Conservation (phyloP, 2,888 invertebrate genomes). For the Hyposoter didymator region DNA sequence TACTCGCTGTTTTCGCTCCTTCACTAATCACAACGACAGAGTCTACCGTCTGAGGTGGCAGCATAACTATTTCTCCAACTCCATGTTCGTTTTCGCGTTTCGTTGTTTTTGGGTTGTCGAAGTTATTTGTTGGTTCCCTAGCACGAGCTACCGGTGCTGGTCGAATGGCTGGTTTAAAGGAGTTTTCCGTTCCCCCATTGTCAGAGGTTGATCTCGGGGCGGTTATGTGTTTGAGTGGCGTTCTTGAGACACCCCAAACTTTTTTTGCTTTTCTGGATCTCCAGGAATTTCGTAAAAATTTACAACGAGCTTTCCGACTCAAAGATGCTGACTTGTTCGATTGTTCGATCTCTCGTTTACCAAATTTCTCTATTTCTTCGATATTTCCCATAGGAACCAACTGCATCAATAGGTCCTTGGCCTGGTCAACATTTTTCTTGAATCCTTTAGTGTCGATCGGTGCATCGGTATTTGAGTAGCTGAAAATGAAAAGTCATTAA, state of each 20-base stretch:
- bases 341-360: conserved; percentile 39
- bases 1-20: conserved; percentile 19
- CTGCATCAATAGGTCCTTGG: conserved; percentile 61
- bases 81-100: conserved; percentile 35
- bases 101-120: conserved; percentile 9
- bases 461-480: conserved; percentile 21
- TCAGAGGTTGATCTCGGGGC: neutral
- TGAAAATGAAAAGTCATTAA: conserved; percentile 61
- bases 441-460: neutral
- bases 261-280: conserved; percentile 34
- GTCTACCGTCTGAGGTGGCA: conserved; percentile 3
- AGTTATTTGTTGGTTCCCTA: neutral
- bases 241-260: neutral
- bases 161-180: conserved; percentile 5
- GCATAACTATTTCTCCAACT: conserved; percentile 8
- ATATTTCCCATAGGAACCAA: conserved; percentile 62
- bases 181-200: neutral
- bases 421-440: conserved; percentile 30
- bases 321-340: conserved; percentile 20
- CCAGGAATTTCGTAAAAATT: conserved; percentile 27
- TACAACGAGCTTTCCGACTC: conserved; percentile 69
- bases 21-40: conserved; percentile 7
- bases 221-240: neutral
- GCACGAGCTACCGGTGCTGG: conserved; percentile 4
- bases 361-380: conserved; percentile 46